Percentiles rank a stretch among this genome's conserved stretches.
These are phyloP conservation scores for Drosophila setosimentum DNA, from an alignment of 2,888 invertebrate species.

Conservation along the genomic window DNA sequence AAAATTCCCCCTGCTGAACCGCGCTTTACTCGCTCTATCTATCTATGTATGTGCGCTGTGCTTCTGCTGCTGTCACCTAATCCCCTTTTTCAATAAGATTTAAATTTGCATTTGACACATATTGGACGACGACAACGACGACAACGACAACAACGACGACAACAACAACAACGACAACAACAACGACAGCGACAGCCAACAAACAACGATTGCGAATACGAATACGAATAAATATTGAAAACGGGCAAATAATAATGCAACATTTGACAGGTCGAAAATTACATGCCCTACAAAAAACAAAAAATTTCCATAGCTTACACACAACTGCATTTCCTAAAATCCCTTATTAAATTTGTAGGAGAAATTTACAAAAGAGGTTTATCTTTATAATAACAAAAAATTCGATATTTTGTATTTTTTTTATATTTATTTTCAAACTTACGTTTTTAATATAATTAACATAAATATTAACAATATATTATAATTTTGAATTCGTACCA, in stretches of 20 bases:
- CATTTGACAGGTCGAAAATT: slow-evolving; percentile 61
- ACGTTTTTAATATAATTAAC: too few relatives aligned
- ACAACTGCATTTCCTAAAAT: not conserved
- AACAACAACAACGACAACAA: slow-evolving; percentile 4
- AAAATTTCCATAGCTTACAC: not conserved
- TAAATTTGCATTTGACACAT: slow-evolving; percentile 82
- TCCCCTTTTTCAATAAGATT: slow-evolving; percentile 82
- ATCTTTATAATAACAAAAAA: not conserved
- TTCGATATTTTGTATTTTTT: not conserved
- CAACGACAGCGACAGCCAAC: slow-evolving; percentile 18
- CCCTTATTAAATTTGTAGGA: too few relatives aligned
- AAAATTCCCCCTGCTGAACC: not conserved
- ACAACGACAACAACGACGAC: slow-evolving; percentile 20
- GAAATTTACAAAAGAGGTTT: not conserved
- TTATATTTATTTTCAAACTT: too few relatives aligned
- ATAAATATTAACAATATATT: not conserved
- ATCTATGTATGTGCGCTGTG: slow-evolving; percentile 17
- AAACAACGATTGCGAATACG: slow-evolving; percentile 50
- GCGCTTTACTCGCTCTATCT: not conserved
- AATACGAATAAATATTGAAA: slow-evolving; percentile 52
- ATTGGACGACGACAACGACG: slow-evolving; percentile 75
- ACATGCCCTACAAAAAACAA: slow-evolving; percentile 55
- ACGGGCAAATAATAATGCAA: slow-evolving; percentile 54
- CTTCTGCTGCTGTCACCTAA: slow-evolving; percentile 79
- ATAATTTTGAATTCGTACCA: not conserved